Conservation (phyloP, 2,888 invertebrate genomes). For the Lampropteryx suffumata region DNA sequence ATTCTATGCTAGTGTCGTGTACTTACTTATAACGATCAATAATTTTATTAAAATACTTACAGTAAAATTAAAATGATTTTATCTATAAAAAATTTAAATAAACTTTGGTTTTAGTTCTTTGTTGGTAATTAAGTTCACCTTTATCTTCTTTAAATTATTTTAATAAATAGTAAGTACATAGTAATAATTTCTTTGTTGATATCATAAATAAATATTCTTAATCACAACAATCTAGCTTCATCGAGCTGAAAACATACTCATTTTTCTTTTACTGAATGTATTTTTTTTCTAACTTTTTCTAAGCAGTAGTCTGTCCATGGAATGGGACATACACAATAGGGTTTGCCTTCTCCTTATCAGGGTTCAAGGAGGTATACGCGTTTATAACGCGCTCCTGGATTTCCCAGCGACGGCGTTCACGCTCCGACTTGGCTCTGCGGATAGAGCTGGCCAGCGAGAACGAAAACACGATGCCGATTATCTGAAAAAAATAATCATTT, state of each 20-base stretch:
- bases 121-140: not conserved
- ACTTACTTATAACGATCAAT: too few species aligned
- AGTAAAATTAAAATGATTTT: too few species aligned
- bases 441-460: conserved; percentile 94
- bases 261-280: too few species aligned
- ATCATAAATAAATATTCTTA: conserved; percentile 5
- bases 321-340: conserved; percentile 77
- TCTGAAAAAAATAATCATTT: conserved; percentile 71
- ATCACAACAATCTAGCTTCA: conserved; percentile 17
- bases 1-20: too few species aligned
- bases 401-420: conserved; percentile 88
- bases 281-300: conserved; percentile 23
- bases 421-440: conserved; percentile 88
- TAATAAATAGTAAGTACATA: too few species aligned
- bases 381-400: conserved; percentile 83
- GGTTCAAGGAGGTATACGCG: conserved; percentile 72
- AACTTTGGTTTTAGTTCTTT: conserved; percentile 5
- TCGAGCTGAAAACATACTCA: conserved; percentile 5
- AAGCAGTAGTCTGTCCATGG: conserved; percentile 70
- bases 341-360: conserved; percentile 60
- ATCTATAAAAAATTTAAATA: not conserved
- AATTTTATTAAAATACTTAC: too few species aligned
- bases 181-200: not conserved
- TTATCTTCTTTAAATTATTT: too few species aligned
- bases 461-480: conserved; percentile 94